Conservation (phyloP, 2,113 vertebrate genomes). For the Gadus chalcogrammus region DNA sequence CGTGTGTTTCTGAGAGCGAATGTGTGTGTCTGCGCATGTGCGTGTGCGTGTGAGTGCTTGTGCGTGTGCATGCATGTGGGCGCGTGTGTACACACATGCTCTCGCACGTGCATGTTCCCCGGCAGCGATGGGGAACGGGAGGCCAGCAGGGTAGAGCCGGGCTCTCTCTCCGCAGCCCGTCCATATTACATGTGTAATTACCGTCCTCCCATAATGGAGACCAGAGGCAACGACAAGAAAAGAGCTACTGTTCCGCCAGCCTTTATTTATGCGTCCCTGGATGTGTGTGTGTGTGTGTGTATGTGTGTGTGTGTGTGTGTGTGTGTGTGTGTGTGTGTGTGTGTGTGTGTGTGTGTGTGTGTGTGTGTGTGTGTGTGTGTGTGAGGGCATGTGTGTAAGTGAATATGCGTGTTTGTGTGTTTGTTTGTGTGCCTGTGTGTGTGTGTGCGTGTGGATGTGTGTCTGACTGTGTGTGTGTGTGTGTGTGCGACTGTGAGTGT, state of each 20-base stretch:
- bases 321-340: not conserved
- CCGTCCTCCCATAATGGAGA: constrained; percentile 70
- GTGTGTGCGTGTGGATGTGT: no score
- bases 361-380: no score
- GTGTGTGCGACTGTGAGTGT: no score
- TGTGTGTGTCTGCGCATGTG: not conserved
- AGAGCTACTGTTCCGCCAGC: constrained; percentile 62
- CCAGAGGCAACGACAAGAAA: constrained; percentile 58
- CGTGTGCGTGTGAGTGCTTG: no score
- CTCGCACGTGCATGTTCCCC: constrained; percentile 16
- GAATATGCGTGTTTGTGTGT: no score
- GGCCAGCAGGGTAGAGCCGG: constrained; percentile 41
- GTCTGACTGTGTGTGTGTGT: no score
- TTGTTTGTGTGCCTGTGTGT: not conserved
- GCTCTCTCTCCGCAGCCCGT: constrained; percentile 51
- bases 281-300: constrained; percentile 15
- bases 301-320: constrained; percentile 17
- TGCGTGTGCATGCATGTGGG: constrained; percentile 19
- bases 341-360: no score
- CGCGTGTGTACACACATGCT: constrained; percentile 37
- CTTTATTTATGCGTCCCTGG: constrained; percentile 12
- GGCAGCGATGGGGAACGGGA: constrained; percentile 28
- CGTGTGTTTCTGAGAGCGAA: constrained; percentile 5
- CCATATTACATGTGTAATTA: constrained; percentile 57
- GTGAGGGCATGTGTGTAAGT: not conserved